Base-by-base conservation (phyloP, 2,797 vertebrate species). In the Alfaro cultratus region DNA sequence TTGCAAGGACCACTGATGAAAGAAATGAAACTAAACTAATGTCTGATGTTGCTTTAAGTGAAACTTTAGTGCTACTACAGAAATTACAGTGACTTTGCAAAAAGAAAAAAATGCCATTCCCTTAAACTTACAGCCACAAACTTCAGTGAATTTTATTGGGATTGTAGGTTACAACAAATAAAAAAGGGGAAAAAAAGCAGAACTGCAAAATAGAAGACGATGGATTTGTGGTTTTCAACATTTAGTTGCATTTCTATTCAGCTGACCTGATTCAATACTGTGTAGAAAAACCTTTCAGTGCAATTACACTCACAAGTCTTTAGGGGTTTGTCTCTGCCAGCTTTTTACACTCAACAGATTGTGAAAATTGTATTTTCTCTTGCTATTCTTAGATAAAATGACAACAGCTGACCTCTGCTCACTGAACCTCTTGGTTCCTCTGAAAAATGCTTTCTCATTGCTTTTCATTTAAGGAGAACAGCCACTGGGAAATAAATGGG, bases 21-120 rank as follows among this genome's bases (percentile, higher is more conserved):
- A 82, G 76, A 15, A 86, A 39, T 8, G 4, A 83, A 74, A 80
- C 49, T 71, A 72, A 80, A 80, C 64, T 39, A 47, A 41, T 47
- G 70, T 36, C 36, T 74, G 41, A 43, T n/a, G 6, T 53, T 60
- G 16, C 29, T 31, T 34, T 26, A 16, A 79, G 78, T 18, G 31
- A 76, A 73, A 75, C 46, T 45, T 16, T 72, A 82, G 51, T 45
- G 29, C 75, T 71, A 73, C 4, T 0, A 47, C 0, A 10, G 43
- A 16, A 46, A 45, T 46, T 16, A 71, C 26, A 29, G 13, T 45
- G 26, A 15, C 68, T 45, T 71, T 46, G 41, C 18, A 67, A 9
- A 68, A 13, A 11, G 11, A 60, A 31, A 26, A 10, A 62, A 16
- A 8, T 34, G 41, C 41, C 41, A 70, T n/a, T 26, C 39, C 5